phyloP scores from a whole-genome alignment of 2,888 invertebrate species.

The Himalopsyche japonica region DNA sequence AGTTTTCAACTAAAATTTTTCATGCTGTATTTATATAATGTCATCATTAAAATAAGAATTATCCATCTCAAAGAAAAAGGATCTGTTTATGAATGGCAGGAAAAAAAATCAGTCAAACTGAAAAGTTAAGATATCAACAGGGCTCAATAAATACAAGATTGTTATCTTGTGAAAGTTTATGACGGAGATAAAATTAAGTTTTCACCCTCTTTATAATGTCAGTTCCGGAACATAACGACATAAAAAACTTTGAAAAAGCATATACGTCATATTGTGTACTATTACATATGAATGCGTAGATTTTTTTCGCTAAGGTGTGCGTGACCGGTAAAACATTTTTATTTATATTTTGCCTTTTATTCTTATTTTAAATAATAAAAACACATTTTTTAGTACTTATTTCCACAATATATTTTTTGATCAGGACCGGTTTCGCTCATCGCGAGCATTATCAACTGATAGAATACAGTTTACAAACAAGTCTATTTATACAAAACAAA shows the following conservation, averaged over 20 bases:
- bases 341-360: neutral
- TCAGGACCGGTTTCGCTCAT: no score
- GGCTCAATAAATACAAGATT: neutral
- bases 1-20: no score
- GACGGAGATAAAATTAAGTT: constrained; percentile 22
- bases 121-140: neutral
- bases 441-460: no score
- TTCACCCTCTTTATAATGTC: constrained; percentile 4
- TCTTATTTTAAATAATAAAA: no score
- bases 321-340: neutral
- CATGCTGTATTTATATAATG: no score
- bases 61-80: neutral
- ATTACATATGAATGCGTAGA: neutral
- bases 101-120: neutral
- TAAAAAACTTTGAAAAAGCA: neutral
- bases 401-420: no score
- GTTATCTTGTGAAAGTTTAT: constrained; percentile 15
- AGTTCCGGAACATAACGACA: neutral
- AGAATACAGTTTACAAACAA: no score
- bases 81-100: neutral
- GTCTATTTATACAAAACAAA: no score
- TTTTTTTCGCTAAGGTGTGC: neutral
- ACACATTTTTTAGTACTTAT: no score
- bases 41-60: no score
- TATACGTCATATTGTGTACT: neutral